A percentile compares a stretch with the other conserved stretches of the same genome.
phyloP scores from a whole-genome alignment of 2,797 vertebrate species.

The Mormyrus proboscirostris region DNA sequence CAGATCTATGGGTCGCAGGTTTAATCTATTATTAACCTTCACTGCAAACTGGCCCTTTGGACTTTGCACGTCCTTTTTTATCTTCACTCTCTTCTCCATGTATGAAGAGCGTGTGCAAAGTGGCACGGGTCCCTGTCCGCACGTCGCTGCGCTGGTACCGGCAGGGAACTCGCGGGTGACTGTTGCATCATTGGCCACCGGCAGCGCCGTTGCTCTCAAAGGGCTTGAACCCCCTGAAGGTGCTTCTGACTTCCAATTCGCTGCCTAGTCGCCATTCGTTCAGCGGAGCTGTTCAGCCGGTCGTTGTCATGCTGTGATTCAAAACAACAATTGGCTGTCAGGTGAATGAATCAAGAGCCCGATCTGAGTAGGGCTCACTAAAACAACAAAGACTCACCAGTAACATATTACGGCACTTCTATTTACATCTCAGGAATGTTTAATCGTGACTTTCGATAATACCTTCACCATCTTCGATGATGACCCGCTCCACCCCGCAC shows the following conservation, averaged over 20 bases:
- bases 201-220: neutral
- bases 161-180: neutral
- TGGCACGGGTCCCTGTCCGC: neutral
- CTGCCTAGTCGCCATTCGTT: neutral
- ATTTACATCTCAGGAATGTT: neutral
- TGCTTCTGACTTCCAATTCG: neutral
- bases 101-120: neutral
- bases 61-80: neutral
- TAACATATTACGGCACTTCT: neutral
- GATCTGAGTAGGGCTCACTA: neutral
- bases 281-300: neutral
- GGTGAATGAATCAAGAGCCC: neutral
- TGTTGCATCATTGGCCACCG: neutral
- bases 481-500: neutral
- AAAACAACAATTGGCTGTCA: neutral
- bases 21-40: slow-evolving; percentile 15
- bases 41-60: neutral
- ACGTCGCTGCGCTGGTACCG: neutral
- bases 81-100: neutral
- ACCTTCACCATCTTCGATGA: neutral
- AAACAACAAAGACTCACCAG: neutral
- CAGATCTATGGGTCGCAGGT: neutral
- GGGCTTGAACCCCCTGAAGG: neutral
- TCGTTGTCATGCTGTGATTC: neutral
- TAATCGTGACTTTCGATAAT: neutral